Evolutionary conservation across 2,888 invertebrate species (phyloP).

Genomic region (Eretmocerus hayati): DNA sequence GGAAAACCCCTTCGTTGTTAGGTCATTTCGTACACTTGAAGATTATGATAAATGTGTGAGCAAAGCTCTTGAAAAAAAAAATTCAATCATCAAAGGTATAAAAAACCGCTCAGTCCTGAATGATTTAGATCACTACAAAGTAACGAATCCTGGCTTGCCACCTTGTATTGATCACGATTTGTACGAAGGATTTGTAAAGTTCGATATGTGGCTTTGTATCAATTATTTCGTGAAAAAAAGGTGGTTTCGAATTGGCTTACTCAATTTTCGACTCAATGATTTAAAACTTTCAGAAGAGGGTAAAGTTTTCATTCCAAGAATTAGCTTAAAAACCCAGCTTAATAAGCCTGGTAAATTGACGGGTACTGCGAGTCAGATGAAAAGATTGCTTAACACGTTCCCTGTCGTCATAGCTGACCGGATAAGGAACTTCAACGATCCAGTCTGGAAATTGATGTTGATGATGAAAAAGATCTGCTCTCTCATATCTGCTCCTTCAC

Average conservation of each 20-base stretch:
- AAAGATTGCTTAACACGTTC: conserved; percentile 5
- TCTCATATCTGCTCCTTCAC: conserved; percentile 7
- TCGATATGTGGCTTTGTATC: conserved; percentile 1
- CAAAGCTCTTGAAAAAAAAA: not conserved
- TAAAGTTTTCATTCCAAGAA: not conserved
- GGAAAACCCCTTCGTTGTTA: not conserved
- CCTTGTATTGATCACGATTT: conserved; percentile 4
- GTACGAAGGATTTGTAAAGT: conserved; percentile 1
- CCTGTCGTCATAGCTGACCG: conserved; percentile 2
- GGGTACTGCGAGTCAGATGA: conserved; percentile 9
- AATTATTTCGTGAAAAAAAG: conserved; percentile 3
- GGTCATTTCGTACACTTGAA: not conserved
- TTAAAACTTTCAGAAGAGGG: not conserved
- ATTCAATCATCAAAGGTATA: not conserved
- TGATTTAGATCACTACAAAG: conserved; percentile 7
- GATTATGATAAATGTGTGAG: conserved; percentile 1
- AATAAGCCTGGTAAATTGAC: not conserved
- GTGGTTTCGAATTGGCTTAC: conserved; percentile 3
- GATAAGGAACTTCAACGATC: conserved; percentile 5
- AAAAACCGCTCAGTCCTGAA: not conserved
- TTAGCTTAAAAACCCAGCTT: not conserved
- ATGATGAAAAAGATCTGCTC: conserved; percentile 1
- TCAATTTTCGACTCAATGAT: conserved; percentile 5
- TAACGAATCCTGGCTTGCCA: conserved; percentile 4
- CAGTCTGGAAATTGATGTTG: conserved; percentile 15